Evolutionary conservation across 2,888 invertebrate species (phyloP), one percentile per base, ranked within the genome.

Genomic region (Chalcis sispes): DNA sequence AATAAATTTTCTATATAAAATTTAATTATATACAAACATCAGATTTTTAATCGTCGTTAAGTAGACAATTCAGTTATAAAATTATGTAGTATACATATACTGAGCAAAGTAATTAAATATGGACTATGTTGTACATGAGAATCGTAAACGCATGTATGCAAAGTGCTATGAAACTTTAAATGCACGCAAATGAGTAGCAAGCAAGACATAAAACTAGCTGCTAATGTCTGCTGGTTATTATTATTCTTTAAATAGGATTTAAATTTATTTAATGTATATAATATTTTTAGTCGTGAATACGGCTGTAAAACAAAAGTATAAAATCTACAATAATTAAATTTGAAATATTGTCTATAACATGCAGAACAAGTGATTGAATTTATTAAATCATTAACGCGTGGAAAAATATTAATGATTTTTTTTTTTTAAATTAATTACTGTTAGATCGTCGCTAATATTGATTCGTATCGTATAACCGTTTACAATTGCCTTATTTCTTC

Each of bases 91-190:
- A n/a, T 29, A 36, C 54, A 42, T 64, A 29, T 27, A 4, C 52
- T 20, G 13, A 25, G 29, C 42, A 20, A 23, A 0, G 65, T 27
- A 73, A 69, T 75, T 75, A 75, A 75, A 70, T 69, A 62, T 74
- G 48, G 50, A 67, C 73, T 46, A 61, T 67, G 65, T 72, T 72
- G 50, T 58, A 52, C 40, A 61, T 46, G 69, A 75, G 64, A 64
- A 75, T 70, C 75, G 27, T 58, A 64, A 64, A 70, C 48, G 75
- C 25, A 54, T 13, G 25, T 23, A 52, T 10, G 62, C 67, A 46
- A 15, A 56, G 54, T 27, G 69, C 62, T 48, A 48, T 74, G 69
- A 74, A 69, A 74, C 69, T 32, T 54, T 3, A 56, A 69, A 69
- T 40, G 62, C 74, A 48, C 4, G 62, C 69, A 62, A 69, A 74